Conservation (phyloP, 2,888 invertebrate genomes). For the Napeogenes sylphis region DNA sequence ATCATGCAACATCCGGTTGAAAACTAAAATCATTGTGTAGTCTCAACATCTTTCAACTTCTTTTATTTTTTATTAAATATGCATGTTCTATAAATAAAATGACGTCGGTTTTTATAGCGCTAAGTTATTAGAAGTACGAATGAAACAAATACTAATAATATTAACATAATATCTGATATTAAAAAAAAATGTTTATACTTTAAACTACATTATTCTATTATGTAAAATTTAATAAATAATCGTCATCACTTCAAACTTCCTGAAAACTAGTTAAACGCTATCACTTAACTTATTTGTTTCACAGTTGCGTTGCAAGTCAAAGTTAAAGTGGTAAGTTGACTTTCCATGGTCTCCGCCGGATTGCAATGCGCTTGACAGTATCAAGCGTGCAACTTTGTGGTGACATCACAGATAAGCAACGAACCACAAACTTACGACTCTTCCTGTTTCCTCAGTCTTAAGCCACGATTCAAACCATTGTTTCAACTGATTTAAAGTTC, state of each 20-base stretch:
- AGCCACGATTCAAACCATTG: slow-evolving; percentile 32
- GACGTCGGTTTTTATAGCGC: too few species aligned
- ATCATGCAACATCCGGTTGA: slow-evolving; percentile 20
- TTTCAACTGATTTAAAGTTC: slow-evolving; percentile 17
- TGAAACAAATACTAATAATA: not conserved
- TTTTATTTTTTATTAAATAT: not conserved
- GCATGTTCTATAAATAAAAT: not conserved
- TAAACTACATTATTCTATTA: not conserved
- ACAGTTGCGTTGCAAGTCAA: slow-evolving; percentile 6
- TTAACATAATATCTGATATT: not conserved
- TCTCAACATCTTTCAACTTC: too few species aligned
- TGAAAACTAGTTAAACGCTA: slow-evolving; percentile 14
- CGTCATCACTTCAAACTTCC: slow-evolving; percentile 2
- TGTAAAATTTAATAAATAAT: not conserved
- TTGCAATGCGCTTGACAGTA: slow-evolving; percentile 50
- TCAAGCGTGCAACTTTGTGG: slow-evolving; percentile 43
- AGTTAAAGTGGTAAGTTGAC: slow-evolving; percentile 20
- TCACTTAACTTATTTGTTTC: slow-evolving; percentile 13
- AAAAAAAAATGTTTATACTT: too few species aligned
- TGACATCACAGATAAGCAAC: slow-evolving; percentile 46
- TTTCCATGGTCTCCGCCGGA: slow-evolving; percentile 53
- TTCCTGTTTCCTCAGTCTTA: slow-evolving; percentile 40
- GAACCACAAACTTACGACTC: slow-evolving; percentile 43
- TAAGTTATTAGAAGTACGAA: too few species aligned
- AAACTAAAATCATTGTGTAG: not conserved